These are phyloP conservation scores for Altica lythri DNA, from an alignment of 2,888 invertebrate genomes.

Conservation along the genomic window DNA sequence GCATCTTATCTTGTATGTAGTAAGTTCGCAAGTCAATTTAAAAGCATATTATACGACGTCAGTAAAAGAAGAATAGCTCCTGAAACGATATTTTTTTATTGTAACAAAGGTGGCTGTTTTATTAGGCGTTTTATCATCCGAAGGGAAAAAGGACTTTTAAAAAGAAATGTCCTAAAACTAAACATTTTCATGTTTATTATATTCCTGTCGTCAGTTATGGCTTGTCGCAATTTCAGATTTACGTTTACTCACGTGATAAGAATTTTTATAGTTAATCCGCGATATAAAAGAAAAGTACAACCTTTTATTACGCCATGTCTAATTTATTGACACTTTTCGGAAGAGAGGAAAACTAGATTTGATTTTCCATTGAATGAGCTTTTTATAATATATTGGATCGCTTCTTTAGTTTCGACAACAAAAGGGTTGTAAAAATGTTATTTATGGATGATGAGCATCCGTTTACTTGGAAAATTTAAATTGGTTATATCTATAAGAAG, in stretches of 20 bases:
- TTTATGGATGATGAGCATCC: slow-evolving; percentile 16
- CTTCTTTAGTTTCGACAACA: slow-evolving; percentile 20
- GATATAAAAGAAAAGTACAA: slow-evolving; percentile 40
- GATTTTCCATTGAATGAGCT: slow-evolving; percentile 12
- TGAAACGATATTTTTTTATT: slow-evolving; percentile 50
- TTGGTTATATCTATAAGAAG: slow-evolving; percentile 20
- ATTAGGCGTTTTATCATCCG: slow-evolving; percentile 53
- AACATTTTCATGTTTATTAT: slow-evolving; percentile 52
- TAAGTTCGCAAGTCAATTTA: slow-evolving; percentile 31
- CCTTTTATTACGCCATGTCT: slow-evolving; percentile 40
- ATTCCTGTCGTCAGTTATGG: slow-evolving; percentile 50
- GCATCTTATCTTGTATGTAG: too few relatives aligned
- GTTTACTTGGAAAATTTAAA: slow-evolving; percentile 21
- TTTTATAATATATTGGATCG: slow-evolving; percentile 17
- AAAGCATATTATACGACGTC: slow-evolving; percentile 42
- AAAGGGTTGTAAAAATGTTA: slow-evolving; percentile 26
- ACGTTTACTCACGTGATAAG: slow-evolving; percentile 48
- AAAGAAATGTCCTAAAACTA: slow-evolving; percentile 51
- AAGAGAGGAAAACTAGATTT: too few relatives aligned
- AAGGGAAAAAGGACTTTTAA: slow-evolving; percentile 51
- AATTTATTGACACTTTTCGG: slow-evolving; percentile 38
- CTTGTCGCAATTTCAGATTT: slow-evolving; percentile 49
- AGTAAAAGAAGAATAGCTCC: too few relatives aligned
- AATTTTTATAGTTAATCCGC: slow-evolving; percentile 50
- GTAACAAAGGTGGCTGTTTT: slow-evolving; percentile 52